Conservation (phyloP, 2,113 vertebrate species). For the Phaethon lepturus region DNA sequence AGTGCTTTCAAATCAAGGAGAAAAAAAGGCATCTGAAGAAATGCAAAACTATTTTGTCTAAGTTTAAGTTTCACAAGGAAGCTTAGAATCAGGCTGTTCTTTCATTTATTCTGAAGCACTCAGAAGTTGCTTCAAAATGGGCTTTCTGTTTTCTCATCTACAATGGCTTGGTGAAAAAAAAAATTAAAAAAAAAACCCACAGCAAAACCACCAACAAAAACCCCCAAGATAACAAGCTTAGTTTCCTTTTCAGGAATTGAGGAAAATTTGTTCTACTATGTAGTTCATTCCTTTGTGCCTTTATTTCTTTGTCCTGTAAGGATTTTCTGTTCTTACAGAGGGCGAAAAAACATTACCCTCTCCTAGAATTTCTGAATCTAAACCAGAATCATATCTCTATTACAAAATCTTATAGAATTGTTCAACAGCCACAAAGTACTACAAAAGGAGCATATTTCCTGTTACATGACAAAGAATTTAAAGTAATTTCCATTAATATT, state of each 20-base stretch:
- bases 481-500: neutral
- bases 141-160: neutral
- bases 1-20: neutral
- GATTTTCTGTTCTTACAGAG: neutral
- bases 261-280: neutral
- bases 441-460: neutral
- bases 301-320: neutral
- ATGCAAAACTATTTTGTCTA: neutral
- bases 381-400: neutral
- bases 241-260: neutral
- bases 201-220: neutral
- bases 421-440: neutral
- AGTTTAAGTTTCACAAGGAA: neutral
- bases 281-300: neutral
- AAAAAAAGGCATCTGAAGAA: neutral
- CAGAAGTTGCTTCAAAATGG: neutral
- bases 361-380: neutral
- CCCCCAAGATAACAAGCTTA: neutral
- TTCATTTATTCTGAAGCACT: neutral
- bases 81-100: neutral
- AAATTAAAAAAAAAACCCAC: neutral
- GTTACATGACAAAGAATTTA: neutral
- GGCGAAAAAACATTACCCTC: neutral
- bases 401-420: neutral
- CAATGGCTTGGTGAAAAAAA: neutral